Evolutionary conservation across 2,888 invertebrate genomes (phyloP).

Genomic region (Platycheirus albimanus): DNA sequence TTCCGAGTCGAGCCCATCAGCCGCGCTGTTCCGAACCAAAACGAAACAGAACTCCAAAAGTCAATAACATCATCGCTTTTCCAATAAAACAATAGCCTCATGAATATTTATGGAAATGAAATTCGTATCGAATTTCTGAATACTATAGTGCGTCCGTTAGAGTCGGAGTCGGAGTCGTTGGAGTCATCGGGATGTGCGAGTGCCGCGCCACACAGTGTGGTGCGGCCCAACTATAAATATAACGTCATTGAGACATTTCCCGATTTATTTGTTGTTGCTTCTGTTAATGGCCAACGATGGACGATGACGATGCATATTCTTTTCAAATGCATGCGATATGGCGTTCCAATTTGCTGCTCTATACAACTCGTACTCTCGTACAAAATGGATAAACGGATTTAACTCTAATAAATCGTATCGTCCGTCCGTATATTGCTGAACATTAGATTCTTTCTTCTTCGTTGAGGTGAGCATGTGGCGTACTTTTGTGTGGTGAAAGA

Average conservation of each 20-base stretch:
- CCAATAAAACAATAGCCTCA: constrained; percentile 62
- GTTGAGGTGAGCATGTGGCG: constrained; percentile 26
- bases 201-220: too few relatives aligned
- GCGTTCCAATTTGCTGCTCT: constrained; percentile 35
- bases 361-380: background rate
- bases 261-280: constrained; percentile 47
- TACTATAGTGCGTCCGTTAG: constrained; percentile 19
- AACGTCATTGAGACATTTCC: constrained; percentile 72
- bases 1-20: too few relatives aligned
- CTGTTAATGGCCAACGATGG: background rate
- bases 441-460: constrained; percentile 35
- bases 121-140: constrained; percentile 56
- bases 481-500: constrained; percentile 44
- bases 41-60: constrained; percentile 53
- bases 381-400: constrained; percentile 51
- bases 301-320: constrained; percentile 15
- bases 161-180: too few relatives aligned
- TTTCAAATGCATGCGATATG: constrained; percentile 11
- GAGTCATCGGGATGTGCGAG: background rate
- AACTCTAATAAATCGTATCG: constrained; percentile 48
- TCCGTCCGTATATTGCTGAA: background rate
- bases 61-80: constrained; percentile 69
- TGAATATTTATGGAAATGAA: constrained; percentile 74
- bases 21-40: too few relatives aligned
- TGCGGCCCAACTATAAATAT: constrained; percentile 28